Base-by-base conservation (phyloP, 2,888 invertebrate species). In the Pteria penguin region DNA sequence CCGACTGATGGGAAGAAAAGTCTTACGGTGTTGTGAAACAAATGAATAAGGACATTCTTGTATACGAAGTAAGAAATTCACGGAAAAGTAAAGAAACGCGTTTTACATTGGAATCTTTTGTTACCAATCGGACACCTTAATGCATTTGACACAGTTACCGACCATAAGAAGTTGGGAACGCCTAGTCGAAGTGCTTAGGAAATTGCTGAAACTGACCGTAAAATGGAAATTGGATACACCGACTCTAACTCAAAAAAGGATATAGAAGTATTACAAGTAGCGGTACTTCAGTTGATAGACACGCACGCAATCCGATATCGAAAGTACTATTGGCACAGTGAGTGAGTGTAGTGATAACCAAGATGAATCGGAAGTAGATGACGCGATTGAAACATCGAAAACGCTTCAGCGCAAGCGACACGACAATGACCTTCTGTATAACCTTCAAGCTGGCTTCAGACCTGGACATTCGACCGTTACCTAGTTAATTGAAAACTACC, bases 1-100 rank as follows among this genome's bases (percentile, higher is more conserved):
- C 33, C n/a, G 63, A 63, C 22, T 24, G 32, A 24, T 63, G 63
- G 63, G 63, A 63, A 33, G 63, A 63, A 2, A 33, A 63, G 31
- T 5, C 27, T 24, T 63, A 63, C 22, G n/a, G 5, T 22, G 27
- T 65, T 26, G 65, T 65, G 27, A 65, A 14, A 52, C 24, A 52
- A n/a, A 27, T 32, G 22, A 24, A 45, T 26, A 24, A n/a, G 18
- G 52, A 65, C 5, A 52, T 65, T 14, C 24, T 52, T 14, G 65
- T 65, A 24, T 65, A 26, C 52, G 65, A 11, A 24, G 65, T 65
- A 14, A 45, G 26, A 52, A 45, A 52, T 14, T 32, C 27, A 65
- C 26, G 65, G 65, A n/a, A 45, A 29, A n/a, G 65, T 36, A 24
- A 27, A 29, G 2, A 52, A 52, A 11, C 18, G 52, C 4, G 36